Conservation (phyloP, 2,888 invertebrate genomes). For the Euproctis similis region DNA sequence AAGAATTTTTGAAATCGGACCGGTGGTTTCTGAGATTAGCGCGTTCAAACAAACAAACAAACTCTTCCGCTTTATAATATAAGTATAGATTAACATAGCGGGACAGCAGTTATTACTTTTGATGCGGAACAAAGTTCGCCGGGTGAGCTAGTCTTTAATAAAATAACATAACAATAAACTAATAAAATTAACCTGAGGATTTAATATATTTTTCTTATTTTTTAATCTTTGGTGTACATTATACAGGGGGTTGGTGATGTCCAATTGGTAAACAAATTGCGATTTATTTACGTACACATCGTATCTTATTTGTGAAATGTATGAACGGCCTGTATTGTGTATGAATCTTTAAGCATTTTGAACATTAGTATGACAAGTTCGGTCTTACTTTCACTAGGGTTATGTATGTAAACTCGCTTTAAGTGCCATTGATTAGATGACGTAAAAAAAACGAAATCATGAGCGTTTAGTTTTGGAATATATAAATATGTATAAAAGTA, state of each 20-base stretch:
- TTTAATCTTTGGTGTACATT: conserved; percentile 43
- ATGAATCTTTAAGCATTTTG: conserved; percentile 68
- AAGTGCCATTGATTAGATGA: conserved; percentile 65
- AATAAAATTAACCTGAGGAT: no score
- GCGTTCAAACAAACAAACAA: no score
- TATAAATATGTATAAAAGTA: no score
- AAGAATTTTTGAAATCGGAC: no score
- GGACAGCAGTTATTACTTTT: no score
- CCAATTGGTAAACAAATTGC: conserved; percentile 66
- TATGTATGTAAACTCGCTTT: conserved; percentile 67
- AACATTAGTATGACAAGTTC: conserved; percentile 67
- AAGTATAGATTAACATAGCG: no score
- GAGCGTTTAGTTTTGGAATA: conserved; percentile 26
- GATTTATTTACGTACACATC: conserved; percentile 56
- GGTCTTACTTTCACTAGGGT: conserved; percentile 70
- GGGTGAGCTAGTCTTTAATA: no score
- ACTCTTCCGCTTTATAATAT: no score
- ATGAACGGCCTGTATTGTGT: conserved; percentile 51
- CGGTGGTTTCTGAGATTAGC: no score
- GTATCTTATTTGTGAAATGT: conserved; percentile 66
- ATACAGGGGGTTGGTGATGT: conserved; percentile 56
- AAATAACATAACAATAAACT: no score
- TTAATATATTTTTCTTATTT: conserved; percentile 7
- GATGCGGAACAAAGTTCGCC: no score
- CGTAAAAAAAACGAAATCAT: conserved; percentile 47